Percentiles rank a stretch among this genome's conserved stretches.
Conservation (phyloP, 2,888 invertebrate species). For the Argyra leucocephala region DNA sequence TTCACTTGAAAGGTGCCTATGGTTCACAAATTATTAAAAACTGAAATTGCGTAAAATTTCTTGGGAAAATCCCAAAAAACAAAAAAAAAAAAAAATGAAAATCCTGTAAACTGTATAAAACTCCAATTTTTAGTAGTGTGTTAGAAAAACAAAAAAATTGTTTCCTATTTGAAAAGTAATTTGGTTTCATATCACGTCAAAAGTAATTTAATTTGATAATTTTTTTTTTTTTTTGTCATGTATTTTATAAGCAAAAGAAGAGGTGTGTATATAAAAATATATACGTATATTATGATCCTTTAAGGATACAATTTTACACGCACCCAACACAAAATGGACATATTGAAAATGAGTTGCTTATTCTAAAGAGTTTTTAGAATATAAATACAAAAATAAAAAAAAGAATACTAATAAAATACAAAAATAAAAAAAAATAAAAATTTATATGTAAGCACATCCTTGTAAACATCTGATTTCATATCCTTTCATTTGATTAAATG, state of each 20-base stretch:
- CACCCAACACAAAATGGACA: no score
- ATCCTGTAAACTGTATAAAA: not conserved
- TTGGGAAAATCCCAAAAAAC: no score
- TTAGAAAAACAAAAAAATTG: not conserved
- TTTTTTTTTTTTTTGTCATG: not conserved
- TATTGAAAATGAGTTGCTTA: no score
- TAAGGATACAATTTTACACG: not conserved
- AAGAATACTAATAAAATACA: not conserved
- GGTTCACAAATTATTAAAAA: no score
- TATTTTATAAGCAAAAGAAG: not conserved
- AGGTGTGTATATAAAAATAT: not conserved
- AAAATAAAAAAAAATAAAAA: no score
- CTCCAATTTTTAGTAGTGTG: not conserved
- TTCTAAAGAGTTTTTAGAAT: no score
- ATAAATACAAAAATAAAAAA: not conserved
- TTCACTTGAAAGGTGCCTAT: no score
- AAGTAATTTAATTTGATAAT: not conserved
- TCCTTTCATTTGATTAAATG: not conserved
- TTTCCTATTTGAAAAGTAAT: not conserved
- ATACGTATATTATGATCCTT: not conserved
- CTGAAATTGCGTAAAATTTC: no score
- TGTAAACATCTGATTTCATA: not conserved
- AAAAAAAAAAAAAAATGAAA: not conserved
- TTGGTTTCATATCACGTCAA: slow-evolving; percentile 3
- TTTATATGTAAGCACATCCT: no score